A percentile compares a stretch with the other conserved stretches of the same genome.
These are phyloP conservation scores for Agrotis ipsilon DNA, from an alignment of 2,888 invertebrate genomes.

Conservation along the genomic window DNA sequence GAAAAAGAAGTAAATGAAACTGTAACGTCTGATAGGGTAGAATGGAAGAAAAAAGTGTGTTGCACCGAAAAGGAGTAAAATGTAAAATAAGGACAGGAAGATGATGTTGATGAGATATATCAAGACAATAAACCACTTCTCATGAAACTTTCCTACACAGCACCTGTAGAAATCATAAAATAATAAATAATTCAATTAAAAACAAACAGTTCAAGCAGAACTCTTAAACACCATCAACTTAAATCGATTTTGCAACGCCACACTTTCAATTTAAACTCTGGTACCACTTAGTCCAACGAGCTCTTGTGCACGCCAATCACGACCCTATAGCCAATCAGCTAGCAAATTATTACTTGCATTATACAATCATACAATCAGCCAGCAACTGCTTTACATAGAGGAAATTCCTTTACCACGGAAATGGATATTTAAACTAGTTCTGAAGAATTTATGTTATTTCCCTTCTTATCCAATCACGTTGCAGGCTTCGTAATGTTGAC, in stretches of 20 bases:
- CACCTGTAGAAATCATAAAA: neutral
- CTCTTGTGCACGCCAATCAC: conserved; percentile 1
- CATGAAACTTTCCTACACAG: neutral
- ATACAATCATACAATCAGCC: conserved; percentile 16
- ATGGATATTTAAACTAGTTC: conserved; percentile 39
- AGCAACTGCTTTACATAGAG: conserved; percentile 16
- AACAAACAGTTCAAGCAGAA: neutral
- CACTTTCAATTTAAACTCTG: neutral
- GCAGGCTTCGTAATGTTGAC: conserved; percentile 23
- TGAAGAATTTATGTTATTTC: conserved; percentile 46
- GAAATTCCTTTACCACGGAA: conserved; percentile 39
- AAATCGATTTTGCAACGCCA: neutral
- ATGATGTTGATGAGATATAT: too few relatives aligned
- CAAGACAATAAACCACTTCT: too few relatives aligned
- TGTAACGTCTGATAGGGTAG: too few relatives aligned
- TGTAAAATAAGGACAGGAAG: too few relatives aligned
- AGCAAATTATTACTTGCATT: conserved; percentile 13
- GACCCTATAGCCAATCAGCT: neutral
- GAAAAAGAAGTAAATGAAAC: too few relatives aligned
- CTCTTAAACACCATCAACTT: neutral
- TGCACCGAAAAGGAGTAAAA: too few relatives aligned
- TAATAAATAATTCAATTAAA: neutral
- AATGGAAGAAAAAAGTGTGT: too few relatives aligned
- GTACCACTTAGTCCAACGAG: neutral
- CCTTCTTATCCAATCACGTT: conserved; percentile 24